Evolutionary conservation across 1,140 invertebrate genomes (phyloP), one percentile per base, ranked within the genome.

Genomic region (Hirudo medicinalis): DNA sequence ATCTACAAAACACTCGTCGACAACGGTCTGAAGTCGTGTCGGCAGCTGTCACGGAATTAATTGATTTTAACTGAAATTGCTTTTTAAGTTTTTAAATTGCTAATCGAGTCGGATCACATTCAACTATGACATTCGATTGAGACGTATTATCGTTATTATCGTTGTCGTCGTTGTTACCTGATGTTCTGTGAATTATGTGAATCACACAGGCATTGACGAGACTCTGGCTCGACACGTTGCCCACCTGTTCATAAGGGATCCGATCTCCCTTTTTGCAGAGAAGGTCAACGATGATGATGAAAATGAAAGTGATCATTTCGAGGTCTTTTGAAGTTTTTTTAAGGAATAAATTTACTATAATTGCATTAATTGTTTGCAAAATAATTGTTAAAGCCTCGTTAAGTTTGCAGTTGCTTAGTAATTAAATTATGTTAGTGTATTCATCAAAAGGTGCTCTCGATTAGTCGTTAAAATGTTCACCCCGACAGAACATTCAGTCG

Each of bases 191-290:
- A 6, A 40, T 49, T 49, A 63, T 32, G 57, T 6, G 17, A 22
- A 32, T 63, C 11, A 63, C 20, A 63, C 43, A 79, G 83, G 89
- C 71, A 92, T 98, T 74, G 94, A 97, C 83, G 88, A 89, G 78
- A 84, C 91, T 57, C 82, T 99, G 72, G 91, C 95, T 15, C 87
- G 91, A 81, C 97, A 99, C 80, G 87, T 99, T 74, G 93, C 96
- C 54, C 97, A 99, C 85, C 86, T 99, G 67, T 99, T 99, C 80
- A 98, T 99, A 74, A 85, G 97, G 36, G 97, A 99, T 82, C 91
- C 95, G 0, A 89, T 99, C 0, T 79, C 92, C 22, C 83, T 99
- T 36, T 99, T 97, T 84, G 89, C 88, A 54, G 97, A 99, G 82
- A 96, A 96, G 81, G 85, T 99, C 19, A 80, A 97, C 82, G 93